A percentile compares a stretch with the other conserved stretches of the same genome.
These are phyloP conservation scores for Amphibalanus amphitrite DNA, from an alignment of 1,140 invertebrate species.

Conservation along the genomic window DNA sequence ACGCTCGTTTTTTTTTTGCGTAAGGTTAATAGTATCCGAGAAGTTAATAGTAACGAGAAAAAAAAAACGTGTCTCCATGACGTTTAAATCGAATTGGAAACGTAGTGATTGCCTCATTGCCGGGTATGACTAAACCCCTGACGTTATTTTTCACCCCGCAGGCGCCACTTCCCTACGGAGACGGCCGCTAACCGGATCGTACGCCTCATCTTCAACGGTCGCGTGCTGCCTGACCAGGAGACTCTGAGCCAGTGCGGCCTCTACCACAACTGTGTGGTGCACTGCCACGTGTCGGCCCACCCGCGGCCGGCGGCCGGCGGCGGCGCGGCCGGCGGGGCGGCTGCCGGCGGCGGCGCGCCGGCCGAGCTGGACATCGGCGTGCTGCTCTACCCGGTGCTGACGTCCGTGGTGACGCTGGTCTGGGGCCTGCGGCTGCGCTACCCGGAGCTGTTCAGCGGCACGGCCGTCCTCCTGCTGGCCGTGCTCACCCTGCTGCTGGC, in stretches of 20 bases:
- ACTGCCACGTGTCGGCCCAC: constrained; percentile 34
- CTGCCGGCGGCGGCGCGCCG: too few species aligned
- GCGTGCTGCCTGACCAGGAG: constrained; percentile 51
- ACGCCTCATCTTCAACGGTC: constrained; percentile 72
- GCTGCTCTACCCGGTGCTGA: neutral
- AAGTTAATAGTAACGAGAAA: too few species aligned
- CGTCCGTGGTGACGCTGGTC: neutral
- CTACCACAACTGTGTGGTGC: constrained; percentile 66
- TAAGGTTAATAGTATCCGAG: too few species aligned
- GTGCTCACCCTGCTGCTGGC: neutral
- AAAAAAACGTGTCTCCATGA: too few species aligned
- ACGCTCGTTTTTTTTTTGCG: too few species aligned
- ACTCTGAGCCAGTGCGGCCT: constrained; percentile 61
- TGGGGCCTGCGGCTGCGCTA: neutral
- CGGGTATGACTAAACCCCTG: too few species aligned
- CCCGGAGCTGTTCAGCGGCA: neutral
- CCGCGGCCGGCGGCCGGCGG: too few species aligned
- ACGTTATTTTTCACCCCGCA: constrained; percentile 33
- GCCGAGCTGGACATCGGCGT: neutral
- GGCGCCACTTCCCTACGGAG: constrained; percentile 60
- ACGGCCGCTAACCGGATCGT: constrained; percentile 55
- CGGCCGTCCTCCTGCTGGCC: neutral
- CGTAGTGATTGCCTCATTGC: too few species aligned
- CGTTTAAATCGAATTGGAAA: too few species aligned
- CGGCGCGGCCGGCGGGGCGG: too few species aligned